Evolutionary conservation across 2,888 invertebrate genomes (phyloP), one percentile per base, ranked within the genome.

Genomic region (Sphaeridia pumilis): DNA sequence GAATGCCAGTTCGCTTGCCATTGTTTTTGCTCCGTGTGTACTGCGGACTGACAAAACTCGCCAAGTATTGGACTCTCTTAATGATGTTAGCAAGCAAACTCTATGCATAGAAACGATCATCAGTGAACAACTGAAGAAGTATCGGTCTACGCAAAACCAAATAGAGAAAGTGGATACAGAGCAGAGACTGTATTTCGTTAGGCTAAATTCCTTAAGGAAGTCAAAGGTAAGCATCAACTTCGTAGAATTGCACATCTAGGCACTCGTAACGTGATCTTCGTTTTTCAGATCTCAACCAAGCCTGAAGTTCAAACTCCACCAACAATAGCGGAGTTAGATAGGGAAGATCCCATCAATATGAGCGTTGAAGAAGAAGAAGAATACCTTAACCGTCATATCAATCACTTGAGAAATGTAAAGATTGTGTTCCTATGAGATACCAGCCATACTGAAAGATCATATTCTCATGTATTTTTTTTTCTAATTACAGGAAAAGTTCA

Each of bases 21-120:
- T 93, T 64, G 89, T 94, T 60, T 94, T 93, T 73, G 92, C 92
- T 41, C 93, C 94, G 45, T 93, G 93, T 72, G 85, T 94, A 47
- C 75, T 94, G 61, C 78, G 92, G 66, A 87, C 90, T 59, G 86
- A 86, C 72, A 83, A 87, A 70, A 74, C 81, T 58, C 79, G 89
- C 63, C 88, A 88, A 42, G 93, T 92, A 49, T 92, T 93, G 73
- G 89, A 88, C 70, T 87, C 89, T 68, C 76, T 94, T 60, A 83
- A 83, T 67, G 90, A 93, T 72, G 89, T 93, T 67, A 81, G 85
- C 65, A 80, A 85, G 47, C 90, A 90, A 71, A 90, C 89, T 46
- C 78, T 81, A 73, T 87, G 89, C 71, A 83, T 94, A 58, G 90
- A 93, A 72, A 85, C 86, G 59, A 85, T 94, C 56, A 85, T 94